Base-by-base conservation (phyloP, 2,888 invertebrate species). In the Pantelozetes paolii region DNA sequence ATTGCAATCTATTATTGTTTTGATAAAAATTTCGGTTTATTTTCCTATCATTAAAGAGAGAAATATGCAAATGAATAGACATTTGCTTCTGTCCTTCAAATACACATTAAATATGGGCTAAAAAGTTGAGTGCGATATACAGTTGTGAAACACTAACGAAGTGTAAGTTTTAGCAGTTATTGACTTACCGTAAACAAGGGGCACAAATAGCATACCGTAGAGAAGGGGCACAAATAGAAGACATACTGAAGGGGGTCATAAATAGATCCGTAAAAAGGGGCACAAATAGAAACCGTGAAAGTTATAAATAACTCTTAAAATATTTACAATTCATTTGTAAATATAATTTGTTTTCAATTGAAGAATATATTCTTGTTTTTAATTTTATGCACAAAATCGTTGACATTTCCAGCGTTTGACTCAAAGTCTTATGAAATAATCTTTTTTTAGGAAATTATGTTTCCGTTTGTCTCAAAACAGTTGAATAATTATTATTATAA, bases 311-410 rank as follows among this genome's bases (percentile, higher is more conserved):
- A 32, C n/a, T 62, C 32, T 28, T 18, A 62, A 62, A 57, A 57
- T 62, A 62, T 62, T 62, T 62, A 62, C 62, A 62, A 62, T 30
- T 62, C 32, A 62, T 62, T 30, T 62, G 62, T 62, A 30, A 62
- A 62, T 57, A 57, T 57, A 2, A 57, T n/a, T 57, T 57, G 57
- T 57, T 62, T 28, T 9, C 2, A n/a, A 30, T 30, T 45, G 2
- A 45, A 45, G 45, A 45, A 2, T 3, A 45, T 36, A 36, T 36
- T 36, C 36, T 36, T 5, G 5, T 36, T 36, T 36, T 36, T 36
- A 9, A 36, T 36, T 36, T 36, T 8, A 5, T 8, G 9, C 36
- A 36, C 5, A 9, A 36, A 36, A 8, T 36, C 9, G 36, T 9
- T 36, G 9, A 36, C 36, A 36, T 36, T 36, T 36, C 36, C 36